Conservation (phyloP, 1,140 invertebrate species). For the Sinella curviseta region DNA sequence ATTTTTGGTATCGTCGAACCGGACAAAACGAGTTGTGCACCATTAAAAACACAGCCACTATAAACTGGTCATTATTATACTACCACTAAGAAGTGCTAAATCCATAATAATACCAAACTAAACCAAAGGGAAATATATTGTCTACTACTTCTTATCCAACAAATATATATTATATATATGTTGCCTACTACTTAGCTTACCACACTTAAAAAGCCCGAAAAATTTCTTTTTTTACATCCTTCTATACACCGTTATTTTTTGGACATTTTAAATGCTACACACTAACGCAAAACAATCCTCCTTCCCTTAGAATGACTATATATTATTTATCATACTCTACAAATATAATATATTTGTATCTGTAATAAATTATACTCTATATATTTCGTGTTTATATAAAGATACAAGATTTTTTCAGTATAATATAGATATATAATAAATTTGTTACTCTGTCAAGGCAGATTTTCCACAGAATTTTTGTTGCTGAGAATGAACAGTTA, state of each 20-base stretch:
- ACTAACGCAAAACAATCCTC: not conserved
- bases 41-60: conserved; percentile 34
- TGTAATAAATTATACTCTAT: conserved; percentile 25
- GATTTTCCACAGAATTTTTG: conserved; percentile 22
- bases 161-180: not conserved
- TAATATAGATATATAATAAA: not conserved
- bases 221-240: not conserved
- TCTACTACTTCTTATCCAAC: not conserved
- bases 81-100: not conserved
- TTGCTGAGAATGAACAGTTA: not conserved
- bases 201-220: not conserved
- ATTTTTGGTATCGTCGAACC: conserved; percentile 48
- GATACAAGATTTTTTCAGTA: not conserved
- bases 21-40: conserved; percentile 48
- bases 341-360: not conserved
- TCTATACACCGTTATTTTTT: not conserved
- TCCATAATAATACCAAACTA: not conserved
- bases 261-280: not conserved
- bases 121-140: not conserved
- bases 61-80: conserved; percentile 14
- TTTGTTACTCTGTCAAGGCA: conserved; percentile 25
- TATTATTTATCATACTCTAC: not conserved
- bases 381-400: conserved; percentile 1
- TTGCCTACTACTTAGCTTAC: not conserved
- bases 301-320: conserved; percentile 2